Evolutionary conservation across 2,888 invertebrate species (phyloP), one percentile per base, ranked within the genome.

Genomic region (Drosophila basisetae): DNA sequence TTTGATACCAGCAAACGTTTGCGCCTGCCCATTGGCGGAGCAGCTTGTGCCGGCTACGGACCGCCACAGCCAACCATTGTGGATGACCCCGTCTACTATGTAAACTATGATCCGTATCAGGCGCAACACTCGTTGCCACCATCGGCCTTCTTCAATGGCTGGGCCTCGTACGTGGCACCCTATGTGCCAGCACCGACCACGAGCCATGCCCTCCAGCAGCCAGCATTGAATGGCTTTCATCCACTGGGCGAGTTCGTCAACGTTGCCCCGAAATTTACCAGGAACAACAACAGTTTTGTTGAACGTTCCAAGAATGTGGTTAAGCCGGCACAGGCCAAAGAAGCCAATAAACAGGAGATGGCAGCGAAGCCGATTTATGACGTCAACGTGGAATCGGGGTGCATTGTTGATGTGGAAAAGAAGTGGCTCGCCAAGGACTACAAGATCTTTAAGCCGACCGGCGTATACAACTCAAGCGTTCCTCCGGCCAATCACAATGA

Each of bases 401-500:
- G 78, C 35, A 64, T 79, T 47, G 82, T 73, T 56, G 80, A 79
- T 54, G 69, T 85, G 2, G 73, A 65, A 22, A 73, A 80, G 33
- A 85, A 85, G 31, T 83, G 84, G 82, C 64, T 80, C 1, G 73
- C 73, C 30, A 80, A 77, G 22, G 77, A 82, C 28, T 83, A 70
- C n/a, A 77, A 84, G 61, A 52, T 77, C 28, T 83, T 86, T 16
- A 75, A 86, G 39, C 79, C 84, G 47, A 63, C 73, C 9, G 76
- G 79, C 55, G 49, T 28, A 50, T 73, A 68, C 70, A 70, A 79
- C 13, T 66, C 69, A 1, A 67, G 59, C 4, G 22, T 37, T 6
- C 31, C 43, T 4, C 60, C 67, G 53, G 28, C 47, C 52, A 96
- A 91, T 96, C 96, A 79, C 96, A 88, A 82, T 61, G 89, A 86